Conservation (phyloP, 1,140 invertebrate species). For the Melitaea cinxia region DNA sequence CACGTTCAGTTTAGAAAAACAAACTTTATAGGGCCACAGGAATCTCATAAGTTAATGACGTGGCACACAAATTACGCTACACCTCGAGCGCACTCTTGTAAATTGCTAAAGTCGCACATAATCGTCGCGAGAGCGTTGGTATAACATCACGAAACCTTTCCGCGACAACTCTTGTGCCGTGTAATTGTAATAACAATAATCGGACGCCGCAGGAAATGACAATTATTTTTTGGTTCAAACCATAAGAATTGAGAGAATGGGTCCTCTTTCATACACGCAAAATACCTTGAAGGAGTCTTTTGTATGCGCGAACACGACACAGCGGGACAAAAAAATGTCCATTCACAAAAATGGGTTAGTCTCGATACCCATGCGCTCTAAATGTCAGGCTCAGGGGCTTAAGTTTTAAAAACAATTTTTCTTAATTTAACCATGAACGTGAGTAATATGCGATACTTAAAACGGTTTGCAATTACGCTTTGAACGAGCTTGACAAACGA, state of each 20-base stretch:
- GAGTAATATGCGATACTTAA: conserved; percentile 7
- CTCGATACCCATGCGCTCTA: conserved; percentile 52
- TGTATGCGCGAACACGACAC: conserved; percentile 59
- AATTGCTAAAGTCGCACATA: conserved; percentile 38
- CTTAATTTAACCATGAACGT: conserved; percentile 18
- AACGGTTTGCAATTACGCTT: conserved; percentile 14
- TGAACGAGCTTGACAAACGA: conserved; percentile 22
- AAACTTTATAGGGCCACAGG: conserved; percentile 3
- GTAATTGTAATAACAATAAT: conserved; percentile 55
- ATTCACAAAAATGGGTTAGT: conserved; percentile 80
- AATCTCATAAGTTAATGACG: conserved; percentile 29
- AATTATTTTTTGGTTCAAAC: conserved; percentile 74
- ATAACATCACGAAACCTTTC: conserved; percentile 44
- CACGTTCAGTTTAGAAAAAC: conserved; percentile 1
- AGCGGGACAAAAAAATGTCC: conserved; percentile 67
- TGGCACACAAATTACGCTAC: conserved; percentile 29
- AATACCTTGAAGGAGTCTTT: conserved; percentile 72
- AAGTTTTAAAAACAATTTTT: conserved; percentile 26
- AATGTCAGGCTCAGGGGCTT: conserved; percentile 15
- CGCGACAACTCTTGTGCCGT: conserved; percentile 46
- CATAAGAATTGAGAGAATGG: conserved; percentile 65
- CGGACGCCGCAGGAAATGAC: conserved; percentile 74
- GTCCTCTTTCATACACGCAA: conserved; percentile 74
- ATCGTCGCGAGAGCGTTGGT: conserved; percentile 49
- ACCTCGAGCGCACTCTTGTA: conserved; percentile 44